These are phyloP conservation scores for Phenganax subtilis DNA, from an alignment of 92 coral and sea anemone genomes.

Conservation along the genomic window DNA sequence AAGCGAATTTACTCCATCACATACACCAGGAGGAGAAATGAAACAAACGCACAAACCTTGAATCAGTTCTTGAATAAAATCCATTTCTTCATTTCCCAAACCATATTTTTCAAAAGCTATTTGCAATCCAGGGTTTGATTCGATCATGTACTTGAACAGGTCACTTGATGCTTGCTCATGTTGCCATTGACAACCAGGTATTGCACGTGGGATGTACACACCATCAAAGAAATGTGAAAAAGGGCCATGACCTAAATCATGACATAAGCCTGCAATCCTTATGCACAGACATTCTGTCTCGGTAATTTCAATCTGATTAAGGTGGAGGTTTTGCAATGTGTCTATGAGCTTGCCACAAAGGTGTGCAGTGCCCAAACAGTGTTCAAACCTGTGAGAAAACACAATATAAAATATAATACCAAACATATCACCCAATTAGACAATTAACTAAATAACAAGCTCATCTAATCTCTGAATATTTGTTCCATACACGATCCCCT, in stretches of 20 bases:
- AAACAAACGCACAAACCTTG: conserved; percentile 27
- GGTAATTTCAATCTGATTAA: conserved; percentile 56
- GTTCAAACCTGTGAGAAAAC: conserved; percentile 23
- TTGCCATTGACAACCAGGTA: conserved; percentile 31
- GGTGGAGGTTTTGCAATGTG: conserved; percentile 17
- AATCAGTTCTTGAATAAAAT: conserved; percentile 74
- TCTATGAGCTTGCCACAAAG: conserved; percentile 38
- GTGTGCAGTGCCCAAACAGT: conserved; percentile 35
- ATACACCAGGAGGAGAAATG: too few species aligned
- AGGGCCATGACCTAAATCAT: conserved; percentile 98
- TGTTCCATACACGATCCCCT: too few species aligned
- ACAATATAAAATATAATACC: too few species aligned
- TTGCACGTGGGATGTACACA: conserved; percentile 63
- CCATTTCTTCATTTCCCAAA: conserved; percentile 53
- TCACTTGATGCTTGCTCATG: conserved; percentile 76
- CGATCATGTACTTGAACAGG: conserved; percentile 74
- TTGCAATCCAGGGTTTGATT: conserved; percentile 51
- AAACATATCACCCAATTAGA: too few species aligned
- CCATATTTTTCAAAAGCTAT: conserved; percentile 54
- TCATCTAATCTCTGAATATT: too few species aligned
- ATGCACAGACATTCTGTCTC: conserved; percentile 71
- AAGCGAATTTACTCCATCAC: too few species aligned
- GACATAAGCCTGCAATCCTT: conserved; percentile 85
- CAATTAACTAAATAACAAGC: too few species aligned
- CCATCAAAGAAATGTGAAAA: conserved; percentile 86